These are phyloP conservation scores for Galerucella pusilla DNA, from an alignment of 2,888 invertebrate species.

Conservation along the genomic window DNA sequence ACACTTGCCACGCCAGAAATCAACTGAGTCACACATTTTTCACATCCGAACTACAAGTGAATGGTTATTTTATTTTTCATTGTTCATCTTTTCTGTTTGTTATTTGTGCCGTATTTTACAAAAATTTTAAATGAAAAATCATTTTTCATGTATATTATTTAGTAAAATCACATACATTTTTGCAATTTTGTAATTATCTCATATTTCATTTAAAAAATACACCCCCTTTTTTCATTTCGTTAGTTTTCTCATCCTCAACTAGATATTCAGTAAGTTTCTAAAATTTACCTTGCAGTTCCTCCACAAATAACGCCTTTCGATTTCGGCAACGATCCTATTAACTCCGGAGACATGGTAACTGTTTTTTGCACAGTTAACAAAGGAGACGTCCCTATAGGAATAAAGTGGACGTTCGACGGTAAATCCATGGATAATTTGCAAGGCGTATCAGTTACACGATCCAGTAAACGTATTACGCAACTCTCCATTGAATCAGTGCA, in stretches of 20 bases:
- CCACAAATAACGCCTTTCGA: slow-evolving; percentile 65
- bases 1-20: slow-evolving; percentile 69
- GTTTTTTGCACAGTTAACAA: slow-evolving; percentile 73
- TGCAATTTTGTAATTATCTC: not conserved
- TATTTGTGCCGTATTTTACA: not conserved
- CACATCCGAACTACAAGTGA: slow-evolving; percentile 62
- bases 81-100: slow-evolving; percentile 43
- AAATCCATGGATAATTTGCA: slow-evolving; percentile 58
- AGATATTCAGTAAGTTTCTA: slow-evolving; percentile 44
- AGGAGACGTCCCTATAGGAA: slow-evolving; percentile 73
- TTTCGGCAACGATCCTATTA: slow-evolving; percentile 67
- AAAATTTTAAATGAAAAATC: not conserved
- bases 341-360: slow-evolving; percentile 74
- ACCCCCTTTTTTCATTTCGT: not conserved
- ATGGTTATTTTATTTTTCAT: slow-evolving; percentile 54
- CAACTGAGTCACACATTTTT: slow-evolving; percentile 66
- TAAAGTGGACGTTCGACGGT: slow-evolving; percentile 62
- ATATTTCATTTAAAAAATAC: not conserved
- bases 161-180: no score
- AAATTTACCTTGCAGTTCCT: slow-evolving; percentile 53
- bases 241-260: not conserved
- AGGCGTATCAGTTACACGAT: slow-evolving; percentile 63
- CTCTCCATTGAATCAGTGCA: slow-evolving; percentile 68
- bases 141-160: not conserved
- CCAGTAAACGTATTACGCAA: slow-evolving; percentile 67